Percentiles rank a stretch among this genome's conserved stretches.
phyloP scores from a whole-genome alignment of 2,113 vertebrate species.

The Thalassoma bifasciatum region DNA sequence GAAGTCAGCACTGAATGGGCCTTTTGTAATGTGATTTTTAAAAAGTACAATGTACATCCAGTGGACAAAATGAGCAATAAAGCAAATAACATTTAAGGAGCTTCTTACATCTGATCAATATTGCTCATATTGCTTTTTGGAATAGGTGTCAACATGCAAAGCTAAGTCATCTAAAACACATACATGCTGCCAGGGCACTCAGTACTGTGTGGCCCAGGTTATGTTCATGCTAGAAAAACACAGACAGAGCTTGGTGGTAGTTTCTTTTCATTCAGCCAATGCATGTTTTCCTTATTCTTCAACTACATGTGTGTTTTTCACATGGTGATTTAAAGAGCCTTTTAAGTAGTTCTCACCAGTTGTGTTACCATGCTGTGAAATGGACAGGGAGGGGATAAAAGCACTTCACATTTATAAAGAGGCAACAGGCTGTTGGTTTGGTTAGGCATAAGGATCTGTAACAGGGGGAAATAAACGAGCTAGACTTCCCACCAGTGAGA shows the following conservation, averaged over 20 bases:
- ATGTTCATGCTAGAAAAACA: not conserved
- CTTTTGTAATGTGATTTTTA: too few species aligned
- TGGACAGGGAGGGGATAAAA: not conserved
- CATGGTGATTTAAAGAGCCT: not conserved
- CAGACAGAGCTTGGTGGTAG: not conserved
- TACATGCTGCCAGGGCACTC: not conserved
- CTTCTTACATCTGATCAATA: too few species aligned
- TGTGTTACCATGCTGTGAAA: not conserved
- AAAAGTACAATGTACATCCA: too few species aligned
- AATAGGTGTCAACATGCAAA: not conserved
- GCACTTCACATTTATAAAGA: too few species aligned
- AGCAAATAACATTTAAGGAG: too few species aligned
- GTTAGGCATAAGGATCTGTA: too few species aligned
- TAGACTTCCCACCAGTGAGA: not conserved
- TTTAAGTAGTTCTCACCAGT: not conserved
- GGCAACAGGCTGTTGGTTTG: too few species aligned
- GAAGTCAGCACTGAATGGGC: too few species aligned
- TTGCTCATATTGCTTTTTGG: not conserved
- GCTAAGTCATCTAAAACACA: not conserved
- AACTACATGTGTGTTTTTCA: not conserved
- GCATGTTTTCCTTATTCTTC: not conserved
- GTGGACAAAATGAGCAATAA: too few species aligned
- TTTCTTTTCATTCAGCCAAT: not conserved
- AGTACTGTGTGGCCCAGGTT: not conserved
- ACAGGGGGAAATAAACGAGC: too few species aligned